Evolutionary conservation across 2,797 vertebrate genomes (phyloP), one percentile per base, ranked within the genome.

Genomic region (Kryptopterus vitreolus): DNA sequence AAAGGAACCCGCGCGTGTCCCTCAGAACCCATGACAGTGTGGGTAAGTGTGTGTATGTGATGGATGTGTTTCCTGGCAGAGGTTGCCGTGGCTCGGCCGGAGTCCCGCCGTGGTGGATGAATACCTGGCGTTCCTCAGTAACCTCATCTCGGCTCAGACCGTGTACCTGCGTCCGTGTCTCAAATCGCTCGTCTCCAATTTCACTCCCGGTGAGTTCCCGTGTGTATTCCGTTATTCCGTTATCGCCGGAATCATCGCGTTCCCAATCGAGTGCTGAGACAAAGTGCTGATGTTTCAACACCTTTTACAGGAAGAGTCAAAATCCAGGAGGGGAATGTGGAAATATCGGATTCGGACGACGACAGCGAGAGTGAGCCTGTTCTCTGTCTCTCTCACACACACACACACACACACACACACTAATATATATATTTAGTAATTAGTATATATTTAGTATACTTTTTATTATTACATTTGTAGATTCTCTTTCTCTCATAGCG

Each of bases 111-210:
- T 99, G 35, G 95, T 96, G 80, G 96, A 98, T 7, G 98, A 98
- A 77, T 99, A 98, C 78, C 87, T 99, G 91, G 89, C 94, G 52
- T 99, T 99, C 85, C 94, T 99, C 63, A 90, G 95, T 50, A 98
- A 96, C 86, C 94, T 99, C n/a, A 96, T 99, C 8, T 98, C 97
- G 0, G 97, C 97, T 0, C 98, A 99, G 90, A 99, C 97, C 0
- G 95, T 98, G 58, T 97, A 96, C 82, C 93, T 99, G 48, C 90
- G 96, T 59, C 87, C 95, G 0, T 98, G 97, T 86, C 95, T 99
- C 13, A 92, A 88, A 71, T 97, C 96, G 94, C 92, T 97, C 22
- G 89, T 95, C 35, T 95, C 93, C 1, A 94, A 96, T 83, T 98
- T 99, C 83, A 91, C 92, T 1, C 95, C 95, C 58, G 89, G 96